Base-by-base conservation (phyloP, 2,888 invertebrate genomes). In the Zygothrica quintamaculata region DNA sequence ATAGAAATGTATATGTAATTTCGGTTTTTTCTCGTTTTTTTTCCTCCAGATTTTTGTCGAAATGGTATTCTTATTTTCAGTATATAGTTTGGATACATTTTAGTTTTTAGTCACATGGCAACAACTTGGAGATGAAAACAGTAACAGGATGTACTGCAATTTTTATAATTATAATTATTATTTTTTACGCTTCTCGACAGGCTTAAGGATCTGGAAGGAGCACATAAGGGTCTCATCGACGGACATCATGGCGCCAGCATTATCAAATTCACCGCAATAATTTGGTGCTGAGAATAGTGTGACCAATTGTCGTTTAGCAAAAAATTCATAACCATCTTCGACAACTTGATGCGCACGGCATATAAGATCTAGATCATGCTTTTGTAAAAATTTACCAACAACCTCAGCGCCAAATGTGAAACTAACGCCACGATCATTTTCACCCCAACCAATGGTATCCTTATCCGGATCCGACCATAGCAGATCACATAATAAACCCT, bases 331-430 rank as follows among this genome's bases (percentile, higher is more conserved):
- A 0, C 98, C 98, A 92, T 99, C 98, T 92, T 99, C 98, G 0
- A 99, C 98, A 53, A 99, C 98, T 26, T 82, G 99, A 92, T 99
- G 99, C 75, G 99, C 99, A 88, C 99, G 95, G 92, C 99, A 99
- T 91, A 99, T 99, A 91, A 99, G 94, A 92, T 99, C 99, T 90
- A 99, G 96, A 92, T 99, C 98, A 92, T 99, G 98, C 93, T 98
- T 98, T 9, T 69, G 67, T 26, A 95, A 96, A 92, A 82, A 82
- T 31, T 81, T 78, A n/a, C 66, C 65, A n/a, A 84, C 85, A 3
- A 93, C 93, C 93, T 99, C 98, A 29, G 97, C 97, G 84, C 99
- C 99, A 91, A 99, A 99, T 9, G 99, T 99, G 92, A 98, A 99
- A 88, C 97, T 98, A 72, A 99, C 99, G 37, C 99, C 99, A 87